Evolutionary conservation across 1,140 invertebrate species (phyloP).

Genomic region (Tetraneura akinire): DNA sequence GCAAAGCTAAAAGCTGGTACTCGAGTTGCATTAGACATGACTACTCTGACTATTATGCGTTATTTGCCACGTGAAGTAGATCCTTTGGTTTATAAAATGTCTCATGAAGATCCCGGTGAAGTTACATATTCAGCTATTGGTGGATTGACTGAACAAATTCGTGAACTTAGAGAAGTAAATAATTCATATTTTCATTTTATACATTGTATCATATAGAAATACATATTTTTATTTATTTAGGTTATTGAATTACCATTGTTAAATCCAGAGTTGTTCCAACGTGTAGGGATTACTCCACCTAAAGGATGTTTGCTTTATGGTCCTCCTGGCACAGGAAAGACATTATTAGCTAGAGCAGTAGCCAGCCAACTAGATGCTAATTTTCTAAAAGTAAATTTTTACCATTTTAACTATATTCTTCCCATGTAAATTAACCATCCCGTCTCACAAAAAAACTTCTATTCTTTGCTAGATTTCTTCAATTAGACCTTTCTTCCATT

Average conservation of each 20-base stretch:
- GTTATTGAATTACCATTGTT: constrained; percentile 96
- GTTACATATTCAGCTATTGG: constrained; percentile 96
- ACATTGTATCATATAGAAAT: not conserved
- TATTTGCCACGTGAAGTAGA: constrained; percentile 98
- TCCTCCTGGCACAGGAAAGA: constrained; percentile 97
- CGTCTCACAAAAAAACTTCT: too few relatives aligned
- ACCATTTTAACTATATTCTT: constrained; percentile 13
- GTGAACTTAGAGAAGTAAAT: constrained; percentile 91
- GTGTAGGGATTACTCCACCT: constrained; percentile 97
- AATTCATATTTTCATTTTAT: not conserved
- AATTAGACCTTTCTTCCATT: too few relatives aligned
- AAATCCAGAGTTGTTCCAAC: constrained; percentile 96
- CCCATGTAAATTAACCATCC: too few relatives aligned
- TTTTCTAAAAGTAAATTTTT: constrained; percentile 82
- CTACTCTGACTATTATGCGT: constrained; percentile 98
- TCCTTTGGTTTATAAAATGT: constrained; percentile 99
- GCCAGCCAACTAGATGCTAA: constrained; percentile 98
- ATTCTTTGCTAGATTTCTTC: too few relatives aligned
- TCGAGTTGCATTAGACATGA: constrained; percentile 99
- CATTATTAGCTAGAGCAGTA: constrained; percentile 92
- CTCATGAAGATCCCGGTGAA: constrained; percentile 97
- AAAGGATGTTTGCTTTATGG: constrained; percentile 98
- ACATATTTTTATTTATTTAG: constrained; percentile 59
- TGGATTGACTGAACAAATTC: constrained; percentile 95
- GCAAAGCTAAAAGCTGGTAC: constrained; percentile 94